Conservation (phyloP, 2,888 invertebrate species). For the Elmis aenea region DNA sequence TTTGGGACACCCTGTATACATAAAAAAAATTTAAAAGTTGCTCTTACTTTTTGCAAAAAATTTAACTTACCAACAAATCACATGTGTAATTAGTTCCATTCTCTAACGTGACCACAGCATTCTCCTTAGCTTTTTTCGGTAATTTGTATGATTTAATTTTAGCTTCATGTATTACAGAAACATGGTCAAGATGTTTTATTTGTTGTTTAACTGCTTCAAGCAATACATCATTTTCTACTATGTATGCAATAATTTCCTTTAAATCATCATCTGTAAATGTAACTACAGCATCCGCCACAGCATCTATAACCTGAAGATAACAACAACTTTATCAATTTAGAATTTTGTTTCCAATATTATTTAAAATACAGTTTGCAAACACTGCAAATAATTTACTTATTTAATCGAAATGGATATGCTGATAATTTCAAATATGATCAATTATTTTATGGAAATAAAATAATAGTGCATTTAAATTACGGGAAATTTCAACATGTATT, state of each 20-base stretch:
- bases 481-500: no score
- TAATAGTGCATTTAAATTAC: no score
- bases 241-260: slow-evolving; percentile 75
- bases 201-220: slow-evolving; percentile 66
- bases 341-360: no score
- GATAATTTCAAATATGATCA: no score
- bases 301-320: slow-evolving; percentile 80
- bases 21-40: no score
- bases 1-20: no score
- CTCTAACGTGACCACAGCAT: slow-evolving; percentile 53
- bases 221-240: slow-evolving; percentile 91
- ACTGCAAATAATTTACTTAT: no score
- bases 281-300: slow-evolving; percentile 82
- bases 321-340: no score
- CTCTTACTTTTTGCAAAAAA: no score
- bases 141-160: slow-evolving; percentile 63
- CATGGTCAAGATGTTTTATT: slow-evolving; percentile 50
- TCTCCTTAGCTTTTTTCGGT: slow-evolving; percentile 43
- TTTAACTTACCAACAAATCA: slow-evolving; percentile 65
- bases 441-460: no score
- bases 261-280: slow-evolving; percentile 74
- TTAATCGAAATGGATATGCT: no score
- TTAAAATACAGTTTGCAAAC: no score
- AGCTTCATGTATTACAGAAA: slow-evolving; percentile 64
- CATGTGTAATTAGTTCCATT: slow-evolving; percentile 62